Conservation (phyloP, 2,113 vertebrate genomes). For the Apteryx owenii region DNA sequence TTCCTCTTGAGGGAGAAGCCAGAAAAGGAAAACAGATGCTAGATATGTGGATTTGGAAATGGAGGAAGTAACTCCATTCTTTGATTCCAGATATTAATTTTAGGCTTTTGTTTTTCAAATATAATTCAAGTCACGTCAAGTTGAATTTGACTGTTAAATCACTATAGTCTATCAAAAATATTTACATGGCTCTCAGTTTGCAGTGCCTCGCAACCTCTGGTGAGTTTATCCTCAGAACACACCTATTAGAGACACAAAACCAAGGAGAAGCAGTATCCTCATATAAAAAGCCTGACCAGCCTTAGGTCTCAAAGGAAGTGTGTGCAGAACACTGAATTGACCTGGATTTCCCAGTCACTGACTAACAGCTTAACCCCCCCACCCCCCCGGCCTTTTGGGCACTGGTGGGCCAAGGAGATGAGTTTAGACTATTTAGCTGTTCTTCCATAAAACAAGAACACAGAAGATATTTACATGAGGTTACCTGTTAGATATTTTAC, state of each 20-base stretch:
- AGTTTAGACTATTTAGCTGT: background rate
- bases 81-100: slow-evolving; percentile 9
- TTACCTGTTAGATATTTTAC: slow-evolving; percentile 97
- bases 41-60: background rate
- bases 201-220: background rate
- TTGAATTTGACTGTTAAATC: background rate
- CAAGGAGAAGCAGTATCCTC: background rate
- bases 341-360: background rate
- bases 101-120: background rate
- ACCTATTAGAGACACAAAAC: background rate
- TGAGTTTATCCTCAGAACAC: background rate
- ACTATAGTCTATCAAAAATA: fast-evolving
- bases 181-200: background rate
- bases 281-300: background rate
- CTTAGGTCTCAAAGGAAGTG: background rate
- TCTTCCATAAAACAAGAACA: background rate
- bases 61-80: slow-evolving; percentile 3
- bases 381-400: background rate
- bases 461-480: background rate
- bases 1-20: slow-evolving; percentile 30
- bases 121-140: background rate
- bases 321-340: background rate
- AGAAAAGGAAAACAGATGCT: slow-evolving; percentile 23
- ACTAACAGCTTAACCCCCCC: background rate
- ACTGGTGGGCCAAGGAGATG: background rate